Evolutionary conservation across 2,888 invertebrate genomes (phyloP).

Genomic region (Sarcophaga rosellei): DNA sequence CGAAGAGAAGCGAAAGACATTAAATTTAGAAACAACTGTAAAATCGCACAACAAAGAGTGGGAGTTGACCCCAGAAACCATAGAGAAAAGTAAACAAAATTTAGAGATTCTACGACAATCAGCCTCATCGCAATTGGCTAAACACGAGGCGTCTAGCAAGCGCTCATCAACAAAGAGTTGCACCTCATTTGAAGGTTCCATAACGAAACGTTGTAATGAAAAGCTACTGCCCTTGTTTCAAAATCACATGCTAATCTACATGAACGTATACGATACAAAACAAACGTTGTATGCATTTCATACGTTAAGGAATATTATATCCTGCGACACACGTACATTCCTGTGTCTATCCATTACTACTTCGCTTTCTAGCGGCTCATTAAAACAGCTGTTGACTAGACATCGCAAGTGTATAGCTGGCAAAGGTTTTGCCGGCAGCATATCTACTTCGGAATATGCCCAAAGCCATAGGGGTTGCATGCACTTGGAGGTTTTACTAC

Average conservation of each 20-base stretch:
- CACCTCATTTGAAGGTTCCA: conserved; percentile 65
- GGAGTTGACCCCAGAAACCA: conserved; percentile 77
- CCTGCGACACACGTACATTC: conserved; percentile 87
- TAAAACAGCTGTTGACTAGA: conserved; percentile 81
- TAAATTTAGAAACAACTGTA: conserved; percentile 75
- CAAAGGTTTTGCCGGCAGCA: conserved; percentile 85
- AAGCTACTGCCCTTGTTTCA: conserved; percentile 84
- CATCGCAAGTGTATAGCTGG: conserved; percentile 91
- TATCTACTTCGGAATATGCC: conserved; percentile 85
- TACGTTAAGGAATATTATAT: conserved; percentile 88
- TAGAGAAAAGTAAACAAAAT: conserved; percentile 81
- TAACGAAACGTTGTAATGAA: conserved; percentile 60
- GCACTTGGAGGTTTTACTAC: conserved; percentile 89
- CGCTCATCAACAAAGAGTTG: conserved; percentile 71
- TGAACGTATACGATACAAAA: conserved; percentile 89
- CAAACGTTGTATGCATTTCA: conserved; percentile 88
- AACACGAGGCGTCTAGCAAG: conserved; percentile 73
- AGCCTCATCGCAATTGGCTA: conserved; percentile 73
- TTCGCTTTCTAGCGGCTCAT: conserved; percentile 83
- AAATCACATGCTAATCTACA: conserved; percentile 91
- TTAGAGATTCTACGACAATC: conserved; percentile 80
- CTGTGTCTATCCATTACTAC: conserved; percentile 90
- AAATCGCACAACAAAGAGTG: conserved; percentile 76
- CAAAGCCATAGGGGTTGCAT: conserved; percentile 89
- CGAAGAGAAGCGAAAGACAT: conserved; percentile 78